Percentiles rank a stretch among this genome's conserved stretches.
These are phyloP conservation scores for Trichogramma dendrolimi DNA, from an alignment of 2,888 invertebrate species.

Conservation along the genomic window DNA sequence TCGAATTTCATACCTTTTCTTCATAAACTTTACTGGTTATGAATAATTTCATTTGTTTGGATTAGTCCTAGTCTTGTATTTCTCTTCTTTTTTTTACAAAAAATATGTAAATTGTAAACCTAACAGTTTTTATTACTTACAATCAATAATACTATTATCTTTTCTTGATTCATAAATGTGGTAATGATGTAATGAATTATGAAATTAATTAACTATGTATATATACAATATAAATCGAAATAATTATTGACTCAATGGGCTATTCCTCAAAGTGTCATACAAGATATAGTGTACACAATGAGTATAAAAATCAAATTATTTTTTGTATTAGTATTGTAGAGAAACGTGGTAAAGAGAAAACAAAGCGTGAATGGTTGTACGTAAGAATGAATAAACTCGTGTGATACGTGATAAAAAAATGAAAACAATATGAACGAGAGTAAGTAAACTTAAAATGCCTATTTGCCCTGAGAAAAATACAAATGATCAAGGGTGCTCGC, in stretches of 20 bases:
- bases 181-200: slow-evolving; percentile 18
- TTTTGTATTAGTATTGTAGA: slow-evolving; percentile 35
- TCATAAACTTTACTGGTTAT: background rate
- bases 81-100: slow-evolving; percentile 16
- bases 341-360: slow-evolving; percentile 22
- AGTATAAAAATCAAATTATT: slow-evolving; percentile 33
- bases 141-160: slow-evolving; percentile 17
- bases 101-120: slow-evolving; percentile 21
- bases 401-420: slow-evolving; percentile 10
- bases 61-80: background rate
- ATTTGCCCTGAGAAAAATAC: slow-evolving; percentile 31
- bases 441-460: slow-evolving; percentile 21
- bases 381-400: slow-evolving; percentile 18
- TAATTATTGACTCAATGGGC: slow-evolving; percentile 27
- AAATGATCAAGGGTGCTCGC: slow-evolving; percentile 32
- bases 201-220: slow-evolving; percentile 26
- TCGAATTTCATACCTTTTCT: background rate
- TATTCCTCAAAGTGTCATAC: slow-evolving; percentile 45
- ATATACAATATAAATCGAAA: slow-evolving; percentile 26
- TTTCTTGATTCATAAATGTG: slow-evolving; percentile 34
- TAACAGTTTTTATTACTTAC: slow-evolving; percentile 31
- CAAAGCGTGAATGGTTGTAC: slow-evolving; percentile 20
- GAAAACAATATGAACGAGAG: slow-evolving; percentile 7
- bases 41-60: too few species aligned
- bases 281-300: slow-evolving; percentile 27